Evolutionary conservation across 2,113 vertebrate species (phyloP), one percentile per base, ranked within the genome.

Genomic region (Eubucco bourcierii): DNA sequence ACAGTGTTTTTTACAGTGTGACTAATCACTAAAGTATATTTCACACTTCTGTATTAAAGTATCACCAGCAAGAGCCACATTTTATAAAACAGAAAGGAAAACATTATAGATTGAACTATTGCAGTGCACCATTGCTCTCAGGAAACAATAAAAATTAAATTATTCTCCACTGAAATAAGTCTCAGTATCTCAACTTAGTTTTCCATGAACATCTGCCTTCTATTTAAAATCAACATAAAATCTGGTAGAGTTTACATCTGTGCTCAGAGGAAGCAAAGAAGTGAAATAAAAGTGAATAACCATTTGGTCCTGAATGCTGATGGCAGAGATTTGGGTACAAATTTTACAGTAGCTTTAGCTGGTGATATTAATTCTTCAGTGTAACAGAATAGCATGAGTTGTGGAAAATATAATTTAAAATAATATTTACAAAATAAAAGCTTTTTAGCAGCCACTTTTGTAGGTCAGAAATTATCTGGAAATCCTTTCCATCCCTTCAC

Each of bases 231-330:
- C 58, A 78, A 79, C 80, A 82, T 59, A 72, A 86, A 70, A 90
- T 84, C 67, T 94, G 73, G 41, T 67, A 81, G 65, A 70, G 5
- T 76, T 87, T 93, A 44, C 52, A 47, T 74, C 47, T 77, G 80
- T 93, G 24, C 50, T 90, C 73, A 88, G 33, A 88, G 21, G 31
- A 90, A 93, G 70, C 53, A 78, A 77, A 86, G 39, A 91, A 79
- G 55, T 67, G 61, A 79, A 94, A 76, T 31, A 82, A 85, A 85
- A 63, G 73, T 76, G 12, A 75, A 77, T 56, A 90, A 65, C 64
- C 83, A 92, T 81, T 90, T 70, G 84, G 58, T 61, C 28, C 53
- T 80, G 33, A 80, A 71, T 78, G 70, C 16, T 80, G 25, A 60
- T 75, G 25, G 23, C 59, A 90, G 37, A 65, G 27, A 58, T 81